phyloP scores from a whole-genome alignment of 2,797 vertebrate species.

The Anabas testudineus region DNA sequence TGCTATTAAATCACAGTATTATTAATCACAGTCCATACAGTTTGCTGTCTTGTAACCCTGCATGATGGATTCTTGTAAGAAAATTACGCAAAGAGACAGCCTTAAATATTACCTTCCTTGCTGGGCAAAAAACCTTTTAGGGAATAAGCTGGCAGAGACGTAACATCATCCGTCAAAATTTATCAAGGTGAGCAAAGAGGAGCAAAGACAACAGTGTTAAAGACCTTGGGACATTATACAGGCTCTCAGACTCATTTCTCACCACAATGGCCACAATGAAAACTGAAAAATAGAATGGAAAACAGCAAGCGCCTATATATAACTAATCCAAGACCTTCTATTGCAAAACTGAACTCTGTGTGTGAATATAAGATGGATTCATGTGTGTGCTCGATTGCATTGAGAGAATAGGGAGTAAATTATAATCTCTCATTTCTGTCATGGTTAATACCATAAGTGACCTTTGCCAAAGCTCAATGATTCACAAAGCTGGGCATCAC shows the following conservation, averaged over 20 bases:
- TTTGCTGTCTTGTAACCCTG: background rate
- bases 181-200: slow-evolving; percentile 32
- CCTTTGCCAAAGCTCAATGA: slow-evolving; percentile 41
- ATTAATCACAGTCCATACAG: slow-evolving; percentile 4
- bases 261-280: background rate
- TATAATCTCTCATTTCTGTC: slow-evolving; percentile 19
- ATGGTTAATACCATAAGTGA: slow-evolving; percentile 32
- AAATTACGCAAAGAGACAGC: slow-evolving; percentile 12
- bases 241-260: slow-evolving; percentile 27
- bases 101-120: slow-evolving; percentile 13
- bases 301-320: background rate
- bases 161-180: slow-evolving; percentile 48
- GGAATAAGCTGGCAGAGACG: slow-evolving; percentile 28
- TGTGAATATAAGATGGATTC: background rate
- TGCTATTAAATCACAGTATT: background rate
- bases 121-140: slow-evolving; percentile 39
- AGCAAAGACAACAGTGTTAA: slow-evolving; percentile 17
- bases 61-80: slow-evolving; percentile 14
- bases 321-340: background rate
- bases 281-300: slow-evolving; percentile 14
- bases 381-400: background rate
- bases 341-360: background rate
- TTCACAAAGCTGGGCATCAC: slow-evolving; percentile 26
- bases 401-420: slow-evolving; percentile 5
- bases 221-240: slow-evolving; percentile 31